Percentiles rank a stretch among this genome's conserved stretches.
These are phyloP conservation scores for Caenorhabditis afra DNA, from an alignment of 2,888 invertebrate genomes.

Conservation along the genomic window DNA sequence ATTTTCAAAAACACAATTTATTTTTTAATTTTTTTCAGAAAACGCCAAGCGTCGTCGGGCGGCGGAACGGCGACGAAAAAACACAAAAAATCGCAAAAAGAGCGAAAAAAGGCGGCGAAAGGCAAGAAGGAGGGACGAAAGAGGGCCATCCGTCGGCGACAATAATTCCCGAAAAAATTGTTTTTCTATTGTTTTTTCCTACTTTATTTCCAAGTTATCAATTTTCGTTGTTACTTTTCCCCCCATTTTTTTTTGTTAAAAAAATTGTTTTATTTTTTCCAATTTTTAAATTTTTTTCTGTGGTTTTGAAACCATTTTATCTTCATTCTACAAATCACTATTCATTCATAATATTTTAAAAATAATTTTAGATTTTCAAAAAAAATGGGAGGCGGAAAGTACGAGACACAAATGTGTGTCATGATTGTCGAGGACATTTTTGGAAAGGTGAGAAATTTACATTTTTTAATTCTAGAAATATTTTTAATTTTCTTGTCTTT, in stretches of 20 bases:
- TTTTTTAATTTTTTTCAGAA: constrained; percentile 30
- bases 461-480: not conserved
- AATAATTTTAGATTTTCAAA: not conserved
- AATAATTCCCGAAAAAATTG: constrained; percentile 28
- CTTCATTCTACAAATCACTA: not conserved
- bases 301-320: not conserved
- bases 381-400: constrained; percentile 64
- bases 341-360: constrained; percentile 7
- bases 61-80: constrained; percentile 27
- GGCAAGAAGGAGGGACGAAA: constrained; percentile 55
- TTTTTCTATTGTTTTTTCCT: constrained; percentile 15
- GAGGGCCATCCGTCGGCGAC: constrained; percentile 52
- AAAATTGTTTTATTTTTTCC: constrained; percentile 13
- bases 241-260: not conserved
- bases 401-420: constrained; percentile 70
- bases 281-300: not conserved
- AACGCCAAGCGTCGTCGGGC: constrained; percentile 35
- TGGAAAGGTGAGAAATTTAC: constrained; percentile 57
- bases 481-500: not conserved
- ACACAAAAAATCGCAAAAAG: constrained; percentile 55
- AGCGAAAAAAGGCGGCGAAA: constrained; percentile 55
- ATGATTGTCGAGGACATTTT: constrained; percentile 75
- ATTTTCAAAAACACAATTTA: no score
- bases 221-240: constrained; percentile 35
- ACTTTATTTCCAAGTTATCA: constrained; percentile 11